Evolutionary conservation across 2,113 vertebrate species (phyloP).

Genomic region (Sprattus sprattus): DNA sequence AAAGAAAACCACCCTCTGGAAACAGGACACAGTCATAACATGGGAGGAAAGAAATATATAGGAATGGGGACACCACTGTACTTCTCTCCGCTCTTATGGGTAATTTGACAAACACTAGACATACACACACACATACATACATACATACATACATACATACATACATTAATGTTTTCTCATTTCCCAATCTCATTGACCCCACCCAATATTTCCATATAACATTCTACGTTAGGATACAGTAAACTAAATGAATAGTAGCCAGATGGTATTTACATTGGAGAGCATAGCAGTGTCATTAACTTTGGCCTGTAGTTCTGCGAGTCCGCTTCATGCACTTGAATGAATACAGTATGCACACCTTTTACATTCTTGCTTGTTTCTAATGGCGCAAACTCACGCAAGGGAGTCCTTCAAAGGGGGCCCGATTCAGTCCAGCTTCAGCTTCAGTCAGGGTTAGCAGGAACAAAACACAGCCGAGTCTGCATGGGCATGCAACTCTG

Average conservation of each 20-base stretch:
- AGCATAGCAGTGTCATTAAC: slow-evolving; percentile 54
- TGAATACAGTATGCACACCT: slow-evolving; percentile 49
- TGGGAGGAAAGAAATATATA: slow-evolving; percentile 38
- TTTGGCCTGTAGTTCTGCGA: slow-evolving; percentile 39
- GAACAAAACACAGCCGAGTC: neutral
- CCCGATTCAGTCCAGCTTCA: slow-evolving; percentile 33
- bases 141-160: slow-evolving; percentile 42
- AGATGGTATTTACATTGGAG: slow-evolving; percentile 68
- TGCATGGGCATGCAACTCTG: slow-evolving; percentile 48
- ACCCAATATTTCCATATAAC: slow-evolving; percentile 48
- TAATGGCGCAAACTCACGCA: slow-evolving; percentile 38
- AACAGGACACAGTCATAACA: slow-evolving; percentile 35
- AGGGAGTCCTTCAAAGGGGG: neutral
- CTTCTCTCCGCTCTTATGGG: slow-evolving; percentile 38
- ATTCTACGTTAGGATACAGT: slow-evolving; percentile 62
- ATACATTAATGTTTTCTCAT: slow-evolving; percentile 18
- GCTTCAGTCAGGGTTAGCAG: slow-evolving; percentile 33
- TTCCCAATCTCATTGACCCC: slow-evolving; percentile 56
- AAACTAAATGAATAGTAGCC: slow-evolving; percentile 61
- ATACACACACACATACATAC: slow-evolving; percentile 54
- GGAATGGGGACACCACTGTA: slow-evolving; percentile 36
- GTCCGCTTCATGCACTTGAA: slow-evolving; percentile 54
- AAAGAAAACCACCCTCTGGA: neutral
- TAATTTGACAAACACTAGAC: slow-evolving; percentile 59
- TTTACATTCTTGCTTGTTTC: slow-evolving; percentile 49